Conservation (phyloP, 2,888 invertebrate species). For the Tiliacea citrago region DNA sequence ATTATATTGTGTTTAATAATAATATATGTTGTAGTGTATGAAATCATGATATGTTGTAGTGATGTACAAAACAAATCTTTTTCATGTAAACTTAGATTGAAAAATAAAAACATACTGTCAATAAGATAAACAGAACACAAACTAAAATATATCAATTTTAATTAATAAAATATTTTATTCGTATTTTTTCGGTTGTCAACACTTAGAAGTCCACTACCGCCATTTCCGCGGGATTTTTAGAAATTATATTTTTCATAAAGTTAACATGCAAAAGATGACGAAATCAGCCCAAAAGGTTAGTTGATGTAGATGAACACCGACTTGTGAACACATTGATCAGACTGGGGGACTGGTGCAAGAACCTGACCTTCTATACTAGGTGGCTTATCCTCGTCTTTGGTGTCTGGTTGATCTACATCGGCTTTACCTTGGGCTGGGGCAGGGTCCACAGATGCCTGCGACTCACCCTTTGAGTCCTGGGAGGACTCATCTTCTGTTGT, state of each 20-base stretch:
- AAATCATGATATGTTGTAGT: constrained; percentile 18
- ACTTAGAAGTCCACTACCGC: constrained; percentile 21
- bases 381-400: constrained; percentile 69
- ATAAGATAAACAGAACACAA: neutral
- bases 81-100: constrained; percentile 11
- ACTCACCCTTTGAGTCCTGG: constrained; percentile 90
- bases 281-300: constrained; percentile 79
- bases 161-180: neutral
- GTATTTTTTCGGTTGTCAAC: neutral
- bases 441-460: constrained; percentile 67
- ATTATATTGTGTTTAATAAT: neutral
- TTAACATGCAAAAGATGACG: constrained; percentile 44
- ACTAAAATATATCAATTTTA: neutral
- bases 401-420: constrained; percentile 85
- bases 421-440: constrained; percentile 82
- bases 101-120: constrained; percentile 5
- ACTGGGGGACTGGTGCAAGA: constrained; percentile 46
- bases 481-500: constrained; percentile 90
- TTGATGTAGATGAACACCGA: constrained; percentile 85
- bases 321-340: constrained; percentile 69
- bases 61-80: constrained; percentile 10
- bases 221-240: neutral
- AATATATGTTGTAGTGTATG: too few species aligned
- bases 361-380: constrained; percentile 79
- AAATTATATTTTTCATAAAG: constrained; percentile 23